Conservation (phyloP, 1,140 invertebrate genomes). For the Drosophila lacertosa region DNA sequence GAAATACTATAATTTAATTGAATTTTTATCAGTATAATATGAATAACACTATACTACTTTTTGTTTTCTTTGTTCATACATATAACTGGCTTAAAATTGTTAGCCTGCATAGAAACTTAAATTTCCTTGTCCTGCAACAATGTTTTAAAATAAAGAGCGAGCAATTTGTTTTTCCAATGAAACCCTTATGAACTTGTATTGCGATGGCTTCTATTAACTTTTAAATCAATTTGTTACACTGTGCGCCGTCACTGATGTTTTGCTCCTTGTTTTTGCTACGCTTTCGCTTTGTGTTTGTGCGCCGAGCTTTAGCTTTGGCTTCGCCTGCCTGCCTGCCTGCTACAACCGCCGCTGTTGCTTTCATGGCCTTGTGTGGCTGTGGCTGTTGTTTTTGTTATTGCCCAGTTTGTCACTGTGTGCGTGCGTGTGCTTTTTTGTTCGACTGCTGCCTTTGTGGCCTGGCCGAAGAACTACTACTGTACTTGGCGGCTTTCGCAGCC, state of each 20-base stretch:
- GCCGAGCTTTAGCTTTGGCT: slow-evolving; percentile 37
- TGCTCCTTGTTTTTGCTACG: slow-evolving; percentile 80
- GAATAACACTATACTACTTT: too few species aligned
- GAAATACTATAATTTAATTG: too few species aligned
- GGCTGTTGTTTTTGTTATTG: slow-evolving; percentile 39
- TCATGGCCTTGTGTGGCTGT: slow-evolving; percentile 40
- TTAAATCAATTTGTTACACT: slow-evolving; percentile 40
- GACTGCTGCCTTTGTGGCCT: slow-evolving; percentile 42
- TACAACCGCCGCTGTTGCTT: slow-evolving; percentile 59
- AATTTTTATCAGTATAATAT: too few species aligned
- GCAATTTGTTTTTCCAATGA: too few species aligned
- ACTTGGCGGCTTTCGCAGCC: slow-evolving; percentile 51
- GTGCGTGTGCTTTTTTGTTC: slow-evolving; percentile 57
- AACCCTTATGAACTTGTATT: not conserved
- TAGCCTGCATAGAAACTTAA: too few species aligned
- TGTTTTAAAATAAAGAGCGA: too few species aligned
- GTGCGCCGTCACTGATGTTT: slow-evolving; percentile 56
- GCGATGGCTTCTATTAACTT: slow-evolving; percentile 7
- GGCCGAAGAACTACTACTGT: slow-evolving; percentile 64
- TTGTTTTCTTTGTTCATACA: too few species aligned
- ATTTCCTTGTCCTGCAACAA: too few species aligned
- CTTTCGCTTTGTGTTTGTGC: slow-evolving; percentile 61
- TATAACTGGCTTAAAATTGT: too few species aligned
- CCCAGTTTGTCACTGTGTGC: slow-evolving; percentile 49
- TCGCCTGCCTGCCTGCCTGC: slow-evolving; percentile 22